Conservation (phyloP, 2,797 vertebrate genomes). For the Parambassis ranga region DNA sequence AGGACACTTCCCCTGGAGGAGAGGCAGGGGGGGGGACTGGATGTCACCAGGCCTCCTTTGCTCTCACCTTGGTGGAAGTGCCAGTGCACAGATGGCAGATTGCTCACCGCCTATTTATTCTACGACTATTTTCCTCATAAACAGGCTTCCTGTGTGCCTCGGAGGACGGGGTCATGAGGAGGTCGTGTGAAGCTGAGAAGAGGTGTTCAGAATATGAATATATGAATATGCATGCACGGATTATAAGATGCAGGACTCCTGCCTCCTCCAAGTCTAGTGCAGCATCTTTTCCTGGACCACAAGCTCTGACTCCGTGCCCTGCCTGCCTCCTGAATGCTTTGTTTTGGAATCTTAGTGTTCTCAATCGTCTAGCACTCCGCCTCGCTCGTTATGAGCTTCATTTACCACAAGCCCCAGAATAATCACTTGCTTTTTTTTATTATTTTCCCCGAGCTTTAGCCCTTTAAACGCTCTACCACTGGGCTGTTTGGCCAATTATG, state of each 20-base stretch:
- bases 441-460: conserved; percentile 58
- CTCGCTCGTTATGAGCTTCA: conserved; percentile 64
- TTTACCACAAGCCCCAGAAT: conserved; percentile 67
- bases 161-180: conserved; percentile 25
- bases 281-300: neutral
- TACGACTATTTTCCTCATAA: conserved; percentile 23
- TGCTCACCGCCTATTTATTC: conserved; percentile 37
- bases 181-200: conserved; percentile 8
- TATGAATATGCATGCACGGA: neutral
- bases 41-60: too few relatives aligned
- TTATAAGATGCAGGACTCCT: neutral
- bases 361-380: conserved; percentile 46
- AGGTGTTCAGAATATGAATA: neutral
- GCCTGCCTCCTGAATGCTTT: conserved; percentile 5
- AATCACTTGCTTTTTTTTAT: conserved; percentile 67
- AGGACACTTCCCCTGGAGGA: neutral
- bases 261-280: conserved; percentile 13
- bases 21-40: too few relatives aligned
- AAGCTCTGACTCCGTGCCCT: conserved; percentile 5
- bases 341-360: conserved; percentile 46
- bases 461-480: conserved; percentile 56
- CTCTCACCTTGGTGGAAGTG: conserved; percentile 39
- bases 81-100: conserved; percentile 52
- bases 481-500: conserved; percentile 84
- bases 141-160: neutral